Conservation (phyloP, 2,888 invertebrate species). For the Rhingia rostrata region DNA sequence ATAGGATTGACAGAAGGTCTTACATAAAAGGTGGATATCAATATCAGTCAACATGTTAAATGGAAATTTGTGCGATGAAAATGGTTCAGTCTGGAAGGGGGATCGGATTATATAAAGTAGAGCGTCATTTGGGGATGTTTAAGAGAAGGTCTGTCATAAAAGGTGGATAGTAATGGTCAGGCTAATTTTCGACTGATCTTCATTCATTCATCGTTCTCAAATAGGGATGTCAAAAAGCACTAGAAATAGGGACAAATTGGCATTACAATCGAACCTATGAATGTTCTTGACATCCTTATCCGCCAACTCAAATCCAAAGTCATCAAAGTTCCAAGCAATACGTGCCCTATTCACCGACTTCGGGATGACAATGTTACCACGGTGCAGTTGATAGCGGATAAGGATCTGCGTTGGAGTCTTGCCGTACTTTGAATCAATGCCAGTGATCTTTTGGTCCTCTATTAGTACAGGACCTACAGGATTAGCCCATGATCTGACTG, state of each 20-base stretch:
- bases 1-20: too few relatives aligned
- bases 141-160: too few relatives aligned
- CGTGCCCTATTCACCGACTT: conserved; percentile 91
- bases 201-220: conserved; percentile 85
- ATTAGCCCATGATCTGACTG: conserved; percentile 92
- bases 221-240: conserved; percentile 85
- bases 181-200: too few relatives aligned
- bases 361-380: conserved; percentile 90
- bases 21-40: too few relatives aligned
- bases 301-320: conserved; percentile 89
- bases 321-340: conserved; percentile 88
- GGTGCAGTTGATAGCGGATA: conserved; percentile 87
- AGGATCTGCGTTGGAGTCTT: conserved; percentile 88
- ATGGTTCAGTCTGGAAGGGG: too few relatives aligned
- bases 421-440: conserved; percentile 85
- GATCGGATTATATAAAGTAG: too few relatives aligned
- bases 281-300: conserved; percentile 87
- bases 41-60: too few relatives aligned
- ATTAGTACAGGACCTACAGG: conserved; percentile 88
- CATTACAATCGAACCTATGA: conserved; percentile 88
- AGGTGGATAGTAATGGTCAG: too few relatives aligned
- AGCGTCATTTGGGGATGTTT: too few relatives aligned
- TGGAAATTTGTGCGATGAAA: too few relatives aligned
- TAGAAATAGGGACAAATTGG: conserved; percentile 86
- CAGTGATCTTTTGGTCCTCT: conserved; percentile 87